Conservation (phyloP, 2,888 invertebrate genomes). For the Ochropleura leucogaster region DNA sequence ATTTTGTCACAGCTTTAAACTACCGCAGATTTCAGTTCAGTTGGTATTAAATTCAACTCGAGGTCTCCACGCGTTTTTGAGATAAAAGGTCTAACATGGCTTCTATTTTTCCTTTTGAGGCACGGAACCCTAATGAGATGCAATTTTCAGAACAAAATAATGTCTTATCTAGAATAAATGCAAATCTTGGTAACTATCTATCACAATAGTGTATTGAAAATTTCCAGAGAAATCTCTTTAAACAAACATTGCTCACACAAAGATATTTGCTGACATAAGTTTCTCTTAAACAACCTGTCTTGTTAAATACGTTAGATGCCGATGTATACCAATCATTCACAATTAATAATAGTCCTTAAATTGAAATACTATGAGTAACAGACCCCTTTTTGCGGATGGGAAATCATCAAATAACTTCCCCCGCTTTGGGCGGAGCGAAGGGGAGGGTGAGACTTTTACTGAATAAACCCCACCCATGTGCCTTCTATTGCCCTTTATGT, state of each 20-base stretch:
- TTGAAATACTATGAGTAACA: not conserved
- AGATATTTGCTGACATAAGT: slow-evolving; percentile 3
- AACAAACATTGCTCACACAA: slow-evolving; percentile 6
- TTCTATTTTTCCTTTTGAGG: no score
- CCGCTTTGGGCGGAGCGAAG: no score
- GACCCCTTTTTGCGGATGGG: no score
- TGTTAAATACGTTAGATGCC: not conserved
- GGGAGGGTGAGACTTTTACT: no score
- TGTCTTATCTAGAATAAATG: not conserved
- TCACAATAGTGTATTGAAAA: not conserved
- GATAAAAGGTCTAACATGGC: no score
- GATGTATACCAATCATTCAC: not conserved
- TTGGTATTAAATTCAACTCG: no score
- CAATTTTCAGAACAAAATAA: not conserved
- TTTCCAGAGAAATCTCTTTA: slow-evolving; percentile 3
- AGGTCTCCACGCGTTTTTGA: no score
- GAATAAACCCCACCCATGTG: no score
- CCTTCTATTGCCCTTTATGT: no score
- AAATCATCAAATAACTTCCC: no score
- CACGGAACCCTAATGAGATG: not conserved
- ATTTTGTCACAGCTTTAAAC: no score
- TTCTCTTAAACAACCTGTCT: not conserved
- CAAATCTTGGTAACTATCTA: not conserved
- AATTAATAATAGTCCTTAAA: not conserved
- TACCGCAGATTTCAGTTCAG: no score